These are phyloP conservation scores for Falcunculus frontatus DNA, from an alignment of 2,113 vertebrate species.

Conservation along the genomic window DNA sequence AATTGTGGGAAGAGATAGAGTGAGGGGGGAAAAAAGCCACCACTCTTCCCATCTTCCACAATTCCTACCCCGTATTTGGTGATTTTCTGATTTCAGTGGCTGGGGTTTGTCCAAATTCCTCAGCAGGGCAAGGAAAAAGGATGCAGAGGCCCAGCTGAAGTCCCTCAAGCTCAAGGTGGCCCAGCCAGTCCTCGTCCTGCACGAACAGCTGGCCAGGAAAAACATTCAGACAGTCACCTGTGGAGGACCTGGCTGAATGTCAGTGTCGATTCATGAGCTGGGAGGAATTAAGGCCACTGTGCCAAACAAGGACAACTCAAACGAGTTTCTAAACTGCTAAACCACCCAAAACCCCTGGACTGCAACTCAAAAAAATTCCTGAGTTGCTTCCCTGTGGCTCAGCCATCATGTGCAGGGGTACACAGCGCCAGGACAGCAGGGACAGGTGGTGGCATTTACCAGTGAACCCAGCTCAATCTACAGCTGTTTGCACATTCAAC, in stretches of 20 bases:
- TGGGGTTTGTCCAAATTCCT: neutral
- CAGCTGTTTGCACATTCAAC: rapidly evolving
- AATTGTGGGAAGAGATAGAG: neutral
- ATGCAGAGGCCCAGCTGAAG: neutral
- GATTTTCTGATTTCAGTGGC: neutral
- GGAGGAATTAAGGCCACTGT: neutral
- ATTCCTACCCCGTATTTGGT: rapidly evolving
- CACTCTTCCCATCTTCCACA: neutral
- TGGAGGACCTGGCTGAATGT: neutral
- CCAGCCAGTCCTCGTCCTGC: neutral
- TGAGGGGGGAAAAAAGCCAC: neutral
- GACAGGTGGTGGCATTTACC: neutral
- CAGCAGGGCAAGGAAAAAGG: neutral
- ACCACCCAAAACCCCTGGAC: neutral
- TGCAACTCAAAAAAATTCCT: neutral
- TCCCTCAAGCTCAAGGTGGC: neutral
- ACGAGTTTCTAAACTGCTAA: neutral
- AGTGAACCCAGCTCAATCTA: neutral
- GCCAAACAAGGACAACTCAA: neutral
- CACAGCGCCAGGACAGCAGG: neutral
- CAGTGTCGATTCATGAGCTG: rapidly evolving
- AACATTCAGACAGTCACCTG: neutral
- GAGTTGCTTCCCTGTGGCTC: neutral
- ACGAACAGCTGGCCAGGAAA: neutral
- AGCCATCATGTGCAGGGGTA: neutral